These are phyloP conservation scores for Operophtera brumata DNA, from an alignment of 2,888 invertebrate species.

Conservation along the genomic window DNA sequence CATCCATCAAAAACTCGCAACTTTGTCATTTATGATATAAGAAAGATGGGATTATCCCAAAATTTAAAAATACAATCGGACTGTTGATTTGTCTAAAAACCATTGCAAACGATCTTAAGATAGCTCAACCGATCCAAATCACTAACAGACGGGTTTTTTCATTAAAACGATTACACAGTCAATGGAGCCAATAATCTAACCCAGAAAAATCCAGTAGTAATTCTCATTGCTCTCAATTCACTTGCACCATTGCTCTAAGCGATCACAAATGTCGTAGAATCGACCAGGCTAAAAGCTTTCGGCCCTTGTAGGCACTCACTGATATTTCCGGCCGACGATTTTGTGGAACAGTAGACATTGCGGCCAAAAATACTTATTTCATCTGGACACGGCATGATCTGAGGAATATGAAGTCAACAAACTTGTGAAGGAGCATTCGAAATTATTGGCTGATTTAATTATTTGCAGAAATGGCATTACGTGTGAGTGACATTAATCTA, in stretches of 20 bases:
- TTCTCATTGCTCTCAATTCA: background rate
- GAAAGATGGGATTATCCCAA: too few species aligned
- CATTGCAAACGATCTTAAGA: too few species aligned
- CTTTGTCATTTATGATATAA: too few species aligned
- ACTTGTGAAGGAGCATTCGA: background rate
- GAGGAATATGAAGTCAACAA: background rate
- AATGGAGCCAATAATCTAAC: background rate
- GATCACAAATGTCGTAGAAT: constrained; percentile 17
- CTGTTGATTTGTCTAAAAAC: too few species aligned
- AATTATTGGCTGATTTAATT: too few species aligned
- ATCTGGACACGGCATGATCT: background rate
- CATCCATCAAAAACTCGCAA: too few species aligned
- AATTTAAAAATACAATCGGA: too few species aligned
- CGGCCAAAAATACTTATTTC: background rate
- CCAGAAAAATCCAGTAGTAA: background rate
- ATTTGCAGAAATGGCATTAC: too few species aligned
- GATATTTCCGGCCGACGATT: constrained; percentile 25
- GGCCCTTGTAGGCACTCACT: constrained; percentile 19
- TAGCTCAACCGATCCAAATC: too few species aligned
- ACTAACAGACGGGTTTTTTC: too few species aligned
- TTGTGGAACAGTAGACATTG: constrained; percentile 21
- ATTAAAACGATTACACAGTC: too few species aligned
- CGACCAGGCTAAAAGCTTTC: constrained; percentile 24
- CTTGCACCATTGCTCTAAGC: background rate
- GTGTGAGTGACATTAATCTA: too few species aligned